Conservation (phyloP, 2,113 vertebrate species). For the Seriola aureovittata region DNA sequence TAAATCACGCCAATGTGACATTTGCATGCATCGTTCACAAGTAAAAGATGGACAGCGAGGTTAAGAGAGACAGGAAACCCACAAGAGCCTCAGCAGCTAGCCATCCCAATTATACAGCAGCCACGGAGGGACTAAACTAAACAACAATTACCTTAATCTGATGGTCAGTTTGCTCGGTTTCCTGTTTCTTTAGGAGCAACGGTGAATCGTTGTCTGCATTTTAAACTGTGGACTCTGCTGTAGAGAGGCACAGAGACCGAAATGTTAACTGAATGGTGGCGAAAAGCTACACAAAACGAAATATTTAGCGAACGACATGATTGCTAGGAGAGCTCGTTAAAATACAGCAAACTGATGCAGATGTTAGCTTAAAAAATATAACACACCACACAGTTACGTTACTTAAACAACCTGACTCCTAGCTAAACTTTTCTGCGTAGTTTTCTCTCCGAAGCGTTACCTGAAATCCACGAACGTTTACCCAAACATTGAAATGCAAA, state of each 20-base stretch:
- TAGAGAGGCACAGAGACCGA: neutral
- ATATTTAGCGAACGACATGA: neutral
- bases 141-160: constrained; percentile 71
- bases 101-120: constrained; percentile 55
- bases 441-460: constrained; percentile 1
- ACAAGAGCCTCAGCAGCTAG: constrained; percentile 37
- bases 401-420: constrained; percentile 1
- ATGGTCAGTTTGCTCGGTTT: constrained; percentile 49
- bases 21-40: constrained; percentile 10
- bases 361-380: neutral
- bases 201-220: neutral
- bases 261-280: neutral
- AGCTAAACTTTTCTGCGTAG: constrained; percentile 61
- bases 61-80: constrained; percentile 48
- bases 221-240: neutral
- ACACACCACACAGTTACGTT: neutral
- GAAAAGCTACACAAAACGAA: neutral
- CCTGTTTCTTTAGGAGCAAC: constrained; percentile 48
- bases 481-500: neutral
- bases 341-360: neutral
- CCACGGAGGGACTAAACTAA: constrained; percentile 41
- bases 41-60: constrained; percentile 9
- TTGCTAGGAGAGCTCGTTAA: neutral
- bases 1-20: neutral
- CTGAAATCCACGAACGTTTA: neutral